phyloP scores from a whole-genome alignment of 2,888 invertebrate genomes.

The Lutraria lutraria region DNA sequence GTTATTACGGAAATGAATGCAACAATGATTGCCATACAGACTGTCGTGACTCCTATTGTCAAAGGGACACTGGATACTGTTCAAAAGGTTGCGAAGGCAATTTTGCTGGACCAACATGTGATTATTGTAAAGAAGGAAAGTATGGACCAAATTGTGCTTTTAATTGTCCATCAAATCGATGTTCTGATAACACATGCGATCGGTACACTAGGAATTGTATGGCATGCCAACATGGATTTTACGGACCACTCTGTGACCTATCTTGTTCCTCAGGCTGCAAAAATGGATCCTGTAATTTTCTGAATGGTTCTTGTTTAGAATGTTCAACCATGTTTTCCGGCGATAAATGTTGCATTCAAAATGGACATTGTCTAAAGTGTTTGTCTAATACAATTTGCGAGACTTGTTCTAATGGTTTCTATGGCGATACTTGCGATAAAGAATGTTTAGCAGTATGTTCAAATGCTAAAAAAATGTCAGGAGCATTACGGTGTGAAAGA shows the following conservation, averaged over 20 bases:
- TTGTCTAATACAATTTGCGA: neutral
- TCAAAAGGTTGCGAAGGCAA: neutral
- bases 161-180: too few relatives aligned
- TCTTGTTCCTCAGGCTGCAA: too few relatives aligned
- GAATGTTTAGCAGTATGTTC: neutral
- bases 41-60: neutral
- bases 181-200: too few relatives aligned
- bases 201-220: too few relatives aligned
- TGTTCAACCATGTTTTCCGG: neutral
- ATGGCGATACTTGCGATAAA: neutral
- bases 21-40: neutral
- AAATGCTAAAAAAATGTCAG: too few relatives aligned
- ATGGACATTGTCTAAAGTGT: neutral
- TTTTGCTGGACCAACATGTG: neutral
- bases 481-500: too few relatives aligned
- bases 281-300: too few relatives aligned
- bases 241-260: too few relatives aligned
- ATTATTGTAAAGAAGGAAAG: neutral
- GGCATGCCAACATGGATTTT: too few relatives aligned
- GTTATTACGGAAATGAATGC: neutral
- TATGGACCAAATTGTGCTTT: too few relatives aligned
- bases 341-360: neutral
- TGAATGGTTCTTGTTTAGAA: too few relatives aligned
- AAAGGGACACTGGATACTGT: neutral
- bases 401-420: neutral